Evolutionary conservation across 2,888 invertebrate species (phyloP), one percentile per base, ranked within the genome.

Genomic region (Cheilosia vernalis): DNA sequence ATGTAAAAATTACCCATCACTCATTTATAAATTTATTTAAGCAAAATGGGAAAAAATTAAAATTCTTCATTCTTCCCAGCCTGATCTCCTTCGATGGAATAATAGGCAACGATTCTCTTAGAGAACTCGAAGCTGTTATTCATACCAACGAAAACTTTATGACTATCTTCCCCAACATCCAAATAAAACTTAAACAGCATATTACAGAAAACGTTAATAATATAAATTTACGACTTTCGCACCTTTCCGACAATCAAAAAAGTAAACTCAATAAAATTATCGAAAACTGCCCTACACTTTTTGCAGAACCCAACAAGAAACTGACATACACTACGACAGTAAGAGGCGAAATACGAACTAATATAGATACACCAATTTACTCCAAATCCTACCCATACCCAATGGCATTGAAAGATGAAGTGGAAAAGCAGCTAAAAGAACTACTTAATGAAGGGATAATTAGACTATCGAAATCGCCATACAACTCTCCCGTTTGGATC

Each of bases 401-500:
- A 27, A 6, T 27, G 5, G 37, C 60, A 0, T 21, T 87, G 4
- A 76, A 76, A 27, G 55, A 61, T 2, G 82, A 79, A 61, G 70
- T 82, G 4, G 82, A 76, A 42, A 78, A 69, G 2, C 60, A 83
- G 24, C 21, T 83, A 13, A 24, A 63, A 24, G 2, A 74, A 10
- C 58, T 81, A 2, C 13, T 86, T 24, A 64, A 42, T 2, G 73
- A 87, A 27, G 60, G 66, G 10, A 70, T 78, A 7, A 87, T 73
- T 10, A 73, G 86, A 81, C 76, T 72, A 17, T 80, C 24, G 24
- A 21, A 51, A 19, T 80, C 77, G 4, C 61, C 81, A 37, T 81
- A 63, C 19, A 86, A 81, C 13, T 81, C 85, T n/a, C 72, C 77
- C 4, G 73, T 86, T 15, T 80, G 85, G 78, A 69, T 77, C 15